These are phyloP conservation scores for Brachionus rubens DNA, from an alignment of 1,140 invertebrate species.

Conservation along the genomic window DNA sequence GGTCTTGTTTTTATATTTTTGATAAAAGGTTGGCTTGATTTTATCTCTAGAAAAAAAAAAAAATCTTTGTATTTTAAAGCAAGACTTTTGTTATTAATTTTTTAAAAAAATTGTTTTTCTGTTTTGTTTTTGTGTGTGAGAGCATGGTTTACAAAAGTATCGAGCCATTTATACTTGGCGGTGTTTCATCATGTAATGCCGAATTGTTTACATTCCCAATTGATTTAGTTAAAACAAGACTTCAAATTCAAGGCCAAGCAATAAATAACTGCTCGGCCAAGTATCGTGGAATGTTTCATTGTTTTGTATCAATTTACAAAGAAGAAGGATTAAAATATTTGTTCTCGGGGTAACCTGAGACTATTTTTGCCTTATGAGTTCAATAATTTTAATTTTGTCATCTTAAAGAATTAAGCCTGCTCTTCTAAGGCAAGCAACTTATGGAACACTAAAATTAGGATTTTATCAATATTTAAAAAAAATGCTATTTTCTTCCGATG, in stretches of 20 bases:
- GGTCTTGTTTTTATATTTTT: background rate
- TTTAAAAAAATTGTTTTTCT: background rate
- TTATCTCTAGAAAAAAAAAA: too few species aligned
- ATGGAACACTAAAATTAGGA: constrained; percentile 93
- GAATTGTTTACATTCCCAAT: constrained; percentile 54
- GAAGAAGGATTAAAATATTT: constrained; percentile 75
- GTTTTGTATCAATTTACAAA: constrained; percentile 74
- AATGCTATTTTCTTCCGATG: constrained; percentile 62
- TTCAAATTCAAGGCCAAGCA: constrained; percentile 58
- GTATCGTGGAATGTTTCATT: constrained; percentile 87
- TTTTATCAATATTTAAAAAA: constrained; percentile 86
- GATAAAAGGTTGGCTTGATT: background rate
- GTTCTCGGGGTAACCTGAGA: constrained; percentile 79
- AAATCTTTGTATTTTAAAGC: background rate
- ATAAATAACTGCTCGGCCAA: constrained; percentile 71
- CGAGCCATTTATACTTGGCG: constrained; percentile 40
- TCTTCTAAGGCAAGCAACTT: constrained; percentile 82
- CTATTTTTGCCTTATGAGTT: too few species aligned
- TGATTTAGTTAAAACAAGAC: constrained; percentile 58
- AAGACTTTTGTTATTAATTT: background rate
- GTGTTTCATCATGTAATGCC: constrained; percentile 24
- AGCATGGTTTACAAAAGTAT: constrained; percentile 32
- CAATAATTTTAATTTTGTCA: constrained; percentile 48
- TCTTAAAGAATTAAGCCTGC: constrained; percentile 79
- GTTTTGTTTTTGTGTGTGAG: background rate